Evolutionary conservation across 2,888 invertebrate species (phyloP).

Genomic region (Gymnoscelis rufifasciata): DNA sequence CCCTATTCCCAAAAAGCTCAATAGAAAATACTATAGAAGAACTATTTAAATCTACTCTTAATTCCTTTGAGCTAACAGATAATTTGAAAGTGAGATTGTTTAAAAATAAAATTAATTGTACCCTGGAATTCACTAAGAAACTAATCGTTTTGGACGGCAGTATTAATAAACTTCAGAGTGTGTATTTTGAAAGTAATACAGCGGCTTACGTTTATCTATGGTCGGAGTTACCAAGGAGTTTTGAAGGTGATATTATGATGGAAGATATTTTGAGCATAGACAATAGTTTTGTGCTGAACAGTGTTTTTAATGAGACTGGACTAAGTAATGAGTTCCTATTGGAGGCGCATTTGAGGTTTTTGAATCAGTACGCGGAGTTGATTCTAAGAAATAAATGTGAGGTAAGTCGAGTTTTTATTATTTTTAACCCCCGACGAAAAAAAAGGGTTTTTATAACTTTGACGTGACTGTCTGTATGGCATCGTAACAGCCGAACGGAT

Average conservation of each 20-base stretch:
- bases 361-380: slow-evolving; percentile 35
- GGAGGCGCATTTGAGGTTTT: slow-evolving; percentile 31
- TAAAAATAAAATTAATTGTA: slow-evolving; percentile 23
- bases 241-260: slow-evolving; percentile 22
- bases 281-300: slow-evolving; percentile 21
- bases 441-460: no score
- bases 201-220: slow-evolving; percentile 26
- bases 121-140: slow-evolving; percentile 28
- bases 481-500: no score
- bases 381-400: slow-evolving; percentile 35
- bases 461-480: no score
- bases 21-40: slow-evolving; percentile 22
- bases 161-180: not conserved
- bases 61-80: slow-evolving; percentile 2
- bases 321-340: slow-evolving; percentile 17
- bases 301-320: slow-evolving; percentile 7
- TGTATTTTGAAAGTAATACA: slow-evolving; percentile 16
- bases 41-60: slow-evolving; percentile 22
- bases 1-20: slow-evolving; percentile 33
- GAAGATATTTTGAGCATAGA: slow-evolving; percentile 23
- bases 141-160: slow-evolving; percentile 12
- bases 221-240: slow-evolving; percentile 16
- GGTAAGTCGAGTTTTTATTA: slow-evolving; percentile 33
- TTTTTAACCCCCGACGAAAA: not conserved
- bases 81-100: slow-evolving; percentile 19